phyloP scores from a whole-genome alignment of 1,140 invertebrate genomes.

The Monomorium pharaonis region DNA sequence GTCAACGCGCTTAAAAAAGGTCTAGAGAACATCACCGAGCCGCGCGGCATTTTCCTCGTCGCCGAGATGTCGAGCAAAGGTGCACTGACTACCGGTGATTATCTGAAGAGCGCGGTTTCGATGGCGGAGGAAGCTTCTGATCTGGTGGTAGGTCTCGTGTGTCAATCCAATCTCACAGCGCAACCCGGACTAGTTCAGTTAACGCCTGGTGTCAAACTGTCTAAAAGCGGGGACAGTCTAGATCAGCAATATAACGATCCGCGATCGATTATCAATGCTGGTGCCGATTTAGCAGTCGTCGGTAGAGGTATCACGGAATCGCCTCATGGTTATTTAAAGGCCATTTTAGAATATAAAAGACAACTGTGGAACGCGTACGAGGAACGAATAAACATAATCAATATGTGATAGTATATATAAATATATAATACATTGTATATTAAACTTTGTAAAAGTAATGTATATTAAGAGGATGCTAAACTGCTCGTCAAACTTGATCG shows the following conservation, averaged over 20 bases:
- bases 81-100: conserved; percentile 91
- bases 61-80: conserved; percentile 95
- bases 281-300: conserved; percentile 97
- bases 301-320: conserved; percentile 94
- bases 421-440: too few species aligned
- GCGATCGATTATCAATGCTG: conserved; percentile 91
- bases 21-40: conserved; percentile 73
- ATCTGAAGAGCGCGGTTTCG: conserved; percentile 89
- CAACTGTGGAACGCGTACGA: conserved; percentile 92
- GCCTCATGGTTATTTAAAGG: conserved; percentile 86
- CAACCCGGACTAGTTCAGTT: conserved; percentile 92
- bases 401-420: neutral
- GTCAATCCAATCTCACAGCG: conserved; percentile 90
- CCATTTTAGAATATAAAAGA: conserved; percentile 90
- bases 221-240: conserved; percentile 87
- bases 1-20: conserved; percentile 90
- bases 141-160: conserved; percentile 94
- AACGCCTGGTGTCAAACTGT: conserved; percentile 94
- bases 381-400: conserved; percentile 82
- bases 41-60: conserved; percentile 90
- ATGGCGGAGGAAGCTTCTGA: conserved; percentile 89
- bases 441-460: too few species aligned
- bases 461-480: too few species aligned
- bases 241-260: conserved; percentile 92
- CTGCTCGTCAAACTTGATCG: too few species aligned